Evolutionary conservation across 2,113 vertebrate genomes (phyloP), one percentile per base, ranked within the genome.

Genomic region (Tachysurus fulvidraco): DNA sequence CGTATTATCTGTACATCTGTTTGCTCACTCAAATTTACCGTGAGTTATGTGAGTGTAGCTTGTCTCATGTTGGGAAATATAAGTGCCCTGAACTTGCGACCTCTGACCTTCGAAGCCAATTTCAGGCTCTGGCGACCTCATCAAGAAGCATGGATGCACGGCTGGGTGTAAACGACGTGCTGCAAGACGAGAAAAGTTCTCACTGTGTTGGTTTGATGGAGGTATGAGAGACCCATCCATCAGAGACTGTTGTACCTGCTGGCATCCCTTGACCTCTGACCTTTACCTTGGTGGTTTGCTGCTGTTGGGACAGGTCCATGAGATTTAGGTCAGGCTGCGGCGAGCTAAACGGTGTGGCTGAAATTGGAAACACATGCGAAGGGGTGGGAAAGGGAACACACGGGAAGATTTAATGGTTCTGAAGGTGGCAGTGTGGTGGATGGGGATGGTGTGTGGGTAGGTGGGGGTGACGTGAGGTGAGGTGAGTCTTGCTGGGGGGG

Each of bases 281-380:
- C 86, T 83, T 64, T 87, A 76, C 65, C 91, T 92, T 88, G 62
- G 13, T 60, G 88, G 78, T 84, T 88, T 60, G 89, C 91, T 46
- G 89, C 86, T 88, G 71, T 41, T 74, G 90, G 88, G 89, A 83
- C 87, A 89, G 93, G 94, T 94, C 91, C 91, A 92, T 91, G 81
- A 92, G 89, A 94, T 95, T 94, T 94, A 91, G 92, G 91, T 92
- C 89, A 90, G 94, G 94, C 93, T 94, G 92, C 85, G 59, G 87
- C 6, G 90, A 92, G 85, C 85, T 86, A 50, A 86, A 90, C 90
- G 90, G 94, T 93, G 93, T 8, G 84, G 60, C 89, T 90, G 85
- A 92, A 94, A 95, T 94, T 94, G 93, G 91, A 95, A 95, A 93
- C 94, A 95, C 74, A 91, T 95, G 94, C 83, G 59, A 16, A 6